Evolutionary conservation across 2,888 invertebrate species (phyloP), one percentile per base, ranked within the genome.

Genomic region (Cheilosia scutellata): DNA sequence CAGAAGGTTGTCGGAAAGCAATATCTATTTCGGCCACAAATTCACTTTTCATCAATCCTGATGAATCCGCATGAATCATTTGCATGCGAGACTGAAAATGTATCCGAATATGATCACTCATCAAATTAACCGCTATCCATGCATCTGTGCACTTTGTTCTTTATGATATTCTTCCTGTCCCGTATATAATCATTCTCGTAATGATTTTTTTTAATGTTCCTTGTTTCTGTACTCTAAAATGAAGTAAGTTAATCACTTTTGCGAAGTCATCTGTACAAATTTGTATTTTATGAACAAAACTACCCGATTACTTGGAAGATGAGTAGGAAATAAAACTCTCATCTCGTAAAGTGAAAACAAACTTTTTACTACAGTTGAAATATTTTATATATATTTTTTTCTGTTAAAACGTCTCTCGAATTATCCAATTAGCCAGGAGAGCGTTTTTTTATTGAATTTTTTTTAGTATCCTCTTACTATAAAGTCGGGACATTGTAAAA

Each of bases 271-370:
- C 62, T 49, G 60, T 58, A 57, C 76, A 74, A 79, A 74, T 47
- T 80, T 84, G 75, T 80, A 75, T 68, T 80, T 79, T 84, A 80
- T 66, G 71, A 62, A 76, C 57, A 66, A 57, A 79, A 74, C 70
- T 62, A 70, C 33, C n/a, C 44, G 58, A 42, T 29, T 70, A 68
- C 29, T 42, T 40, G n/a, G 55, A n/a, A 57, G 16, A 55, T 40
- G 63, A 63, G 44, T 63, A 44, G 29, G 58, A 55, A 66, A 77
- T 77, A 72, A 77, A 83, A 62, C 49, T 55, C 37, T 33, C 62
- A 49, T 63, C 77, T 63, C 49, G 57, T 63, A 71, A 70, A 75
- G 51, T 29, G 0, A 20, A 7, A 16, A 44, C 5, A 16, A 20
- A 79, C 63, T 74, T 78, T 74, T 78, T 68, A 66, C 68, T 62